These are phyloP conservation scores for Spondyliosoma cantharus DNA, from an alignment of 2,797 vertebrate species.

Conservation along the genomic window DNA sequence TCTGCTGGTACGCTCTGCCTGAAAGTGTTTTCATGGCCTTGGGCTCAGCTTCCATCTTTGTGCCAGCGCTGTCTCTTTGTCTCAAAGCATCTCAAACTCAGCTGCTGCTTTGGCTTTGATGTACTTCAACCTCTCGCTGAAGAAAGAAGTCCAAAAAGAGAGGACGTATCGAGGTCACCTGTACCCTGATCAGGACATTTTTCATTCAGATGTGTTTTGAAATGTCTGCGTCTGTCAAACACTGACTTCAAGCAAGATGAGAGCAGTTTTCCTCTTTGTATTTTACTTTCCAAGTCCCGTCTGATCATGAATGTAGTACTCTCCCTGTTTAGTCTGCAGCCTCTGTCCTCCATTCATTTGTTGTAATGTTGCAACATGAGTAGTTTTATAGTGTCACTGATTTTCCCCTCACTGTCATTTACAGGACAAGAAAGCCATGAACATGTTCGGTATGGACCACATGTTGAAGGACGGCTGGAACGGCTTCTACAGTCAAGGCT, in stretches of 20 bases:
- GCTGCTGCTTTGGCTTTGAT: constrained; percentile 9
- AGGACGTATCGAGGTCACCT: neutral
- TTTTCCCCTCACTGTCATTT: neutral
- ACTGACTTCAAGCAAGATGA: neutral
- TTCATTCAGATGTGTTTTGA: constrained; percentile 9
- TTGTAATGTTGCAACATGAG: neutral
- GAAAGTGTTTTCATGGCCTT: neutral
- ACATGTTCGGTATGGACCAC: constrained; percentile 81
- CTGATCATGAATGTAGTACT: neutral
- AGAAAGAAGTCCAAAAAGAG: neutral
- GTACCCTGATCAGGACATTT: neutral
- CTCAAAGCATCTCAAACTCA: constrained; percentile 12
- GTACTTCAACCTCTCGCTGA: neutral
- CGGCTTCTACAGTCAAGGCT: constrained; percentile 85
- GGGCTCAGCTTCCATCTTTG: constrained; percentile 9
- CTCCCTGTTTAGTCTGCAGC: neutral
- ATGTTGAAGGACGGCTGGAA: constrained; percentile 83
- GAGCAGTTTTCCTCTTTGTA: neutral
- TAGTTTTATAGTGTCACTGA: neutral
- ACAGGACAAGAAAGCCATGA: constrained; percentile 80
- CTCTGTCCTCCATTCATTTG: neutral
- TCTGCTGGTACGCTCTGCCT: constrained; percentile 6
- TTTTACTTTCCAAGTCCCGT: neutral
- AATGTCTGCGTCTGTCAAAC: neutral
- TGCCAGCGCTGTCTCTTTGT: constrained; percentile 4